Evolutionary conservation across 2,888 invertebrate species (phyloP), one percentile per base, ranked within the genome.

Genomic region (Mythimna albipuncta): DNA sequence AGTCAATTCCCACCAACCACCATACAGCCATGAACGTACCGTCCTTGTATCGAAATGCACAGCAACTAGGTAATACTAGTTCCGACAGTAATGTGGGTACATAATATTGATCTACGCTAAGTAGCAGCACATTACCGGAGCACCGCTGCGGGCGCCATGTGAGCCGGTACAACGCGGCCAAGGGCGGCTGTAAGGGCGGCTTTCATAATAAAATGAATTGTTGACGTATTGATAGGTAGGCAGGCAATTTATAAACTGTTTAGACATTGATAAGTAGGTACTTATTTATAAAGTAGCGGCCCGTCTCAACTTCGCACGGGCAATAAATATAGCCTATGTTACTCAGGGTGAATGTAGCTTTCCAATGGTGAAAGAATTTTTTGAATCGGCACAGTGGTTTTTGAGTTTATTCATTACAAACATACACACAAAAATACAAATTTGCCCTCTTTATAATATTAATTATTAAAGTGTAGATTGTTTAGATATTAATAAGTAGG

Each of bases 151-250:
- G 81, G 81, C n/a, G n/a, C 19, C 50, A 7, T 16, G 47, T 6
- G 6, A 7, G 9, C n/a, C 19, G 50, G 50, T 52, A 52, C 41
- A 79, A 64, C 32, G 68, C 72, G 81, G 79, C 65, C 79, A 81
- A 72, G 79, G 79, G 57, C 68, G 16, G 0, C 13, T 6, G 3
- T 41, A 75, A 77, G 81, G 81, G 77, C 26, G 57, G 81, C 26
- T 65, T 63, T 61, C 52, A 41, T 66, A 50, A 54, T 72, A 44
- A 61, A 77, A 58, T 58, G 35, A 35, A 47, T 59, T 65, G n/a
- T 50, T 41, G 35, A 16, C 10, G 52, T 38, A 44, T n/a, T 19
- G 76, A 32, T 32, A 32, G 26, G 26, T 26, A 26, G 26, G 26
- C 26, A 26, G 26, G 26, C 26, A 26, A 26, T 26, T 26, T 26